Base-by-base conservation (phyloP, 1,140 invertebrate genomes). In the Charaxes varanes region DNA sequence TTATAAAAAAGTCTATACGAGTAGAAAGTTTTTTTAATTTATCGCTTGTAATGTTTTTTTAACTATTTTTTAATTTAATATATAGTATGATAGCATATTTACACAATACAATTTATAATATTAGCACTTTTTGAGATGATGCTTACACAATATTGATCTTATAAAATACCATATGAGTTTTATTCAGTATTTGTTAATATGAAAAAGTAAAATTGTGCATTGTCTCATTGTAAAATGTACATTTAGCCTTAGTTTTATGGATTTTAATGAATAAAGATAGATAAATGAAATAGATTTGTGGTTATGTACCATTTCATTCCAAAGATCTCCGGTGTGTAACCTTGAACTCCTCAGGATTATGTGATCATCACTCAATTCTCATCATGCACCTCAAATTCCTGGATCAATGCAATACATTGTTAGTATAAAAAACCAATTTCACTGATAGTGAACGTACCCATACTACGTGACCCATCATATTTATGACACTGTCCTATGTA, bases 361-460 rank as follows among this genome's bases (percentile, higher is more conserved):
- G 55, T 60, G 60, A 65, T 57, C 62, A 56, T 67, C 70, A 72
- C 58, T 57, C 57, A 59, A 72, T 53, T 66, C 41, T 55, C 64
- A 67, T 67, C 77, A 82, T 82, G 78, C 78, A 79, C 78, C 66
- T 76, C 68, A 79, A 54, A 43, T 40, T 70, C 74, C 78, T 82
- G 78, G 30, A 74, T 72, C 53, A 77, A 76, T 67, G 62, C 55
- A 74, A 74, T 68, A 53, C 45, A 28, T 62, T 71, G 71, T 80
- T 80, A 80, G 76, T 80, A 72, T 14, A 36, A 34, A 42, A 35
- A 52, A 53, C 32, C 33, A 47, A 43, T 31, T 24, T 38, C 26
- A 32, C 33, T 49, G 37, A 38, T 53, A 34, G 22, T 12, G n/a
- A n/a, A n/a, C n/a, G n/a, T n/a, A n/a, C n/a, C n/a, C n/a, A n/a